These are phyloP conservation scores for Troilus luridus DNA, from an alignment of 2,888 invertebrate species.

Conservation along the genomic window DNA sequence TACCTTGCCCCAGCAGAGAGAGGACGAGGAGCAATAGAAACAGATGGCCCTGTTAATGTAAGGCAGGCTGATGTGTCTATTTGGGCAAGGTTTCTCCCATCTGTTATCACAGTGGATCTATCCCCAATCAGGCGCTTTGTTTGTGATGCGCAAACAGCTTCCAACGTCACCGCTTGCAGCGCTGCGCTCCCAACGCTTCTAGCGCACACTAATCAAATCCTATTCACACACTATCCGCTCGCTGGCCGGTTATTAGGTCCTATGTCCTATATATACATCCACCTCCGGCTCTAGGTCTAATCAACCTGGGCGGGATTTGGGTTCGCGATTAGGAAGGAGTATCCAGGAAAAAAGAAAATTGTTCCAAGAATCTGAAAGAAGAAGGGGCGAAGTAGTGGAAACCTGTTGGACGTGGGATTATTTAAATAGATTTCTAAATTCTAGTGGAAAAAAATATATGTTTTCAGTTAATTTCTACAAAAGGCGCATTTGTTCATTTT, in stretches of 20 bases:
- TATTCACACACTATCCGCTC: conserved; percentile 46
- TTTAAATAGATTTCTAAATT: no score
- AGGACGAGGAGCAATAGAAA: conserved; percentile 43
- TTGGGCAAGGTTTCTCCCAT: conserved; percentile 54
- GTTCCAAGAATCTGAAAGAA: background rate
- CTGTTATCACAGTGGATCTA: conserved; percentile 55
- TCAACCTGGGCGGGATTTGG: background rate
- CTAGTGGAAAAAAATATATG: no score
- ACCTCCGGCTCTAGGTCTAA: conserved; percentile 33
- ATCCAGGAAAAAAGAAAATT: background rate
- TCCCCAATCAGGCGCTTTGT: conserved; percentile 57
- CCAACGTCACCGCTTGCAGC: conserved; percentile 48
- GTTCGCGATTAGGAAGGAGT: background rate
- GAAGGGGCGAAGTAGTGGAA: background rate
- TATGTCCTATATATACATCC: conserved; percentile 26
- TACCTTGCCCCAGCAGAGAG: background rate
- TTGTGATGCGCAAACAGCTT: conserved; percentile 49
- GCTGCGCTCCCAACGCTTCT: conserved; percentile 36
- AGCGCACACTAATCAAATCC: conserved; percentile 48
- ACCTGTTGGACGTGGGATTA: no score
- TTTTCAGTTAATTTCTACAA: no score
- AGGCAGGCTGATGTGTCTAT: conserved; percentile 55
- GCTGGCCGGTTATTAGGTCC: conserved; percentile 36
- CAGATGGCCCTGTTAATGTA: conserved; percentile 55
- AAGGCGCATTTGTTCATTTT: no score